phyloP scores from a whole-genome alignment of 2,888 invertebrate species.

The Drosophila affinis region DNA sequence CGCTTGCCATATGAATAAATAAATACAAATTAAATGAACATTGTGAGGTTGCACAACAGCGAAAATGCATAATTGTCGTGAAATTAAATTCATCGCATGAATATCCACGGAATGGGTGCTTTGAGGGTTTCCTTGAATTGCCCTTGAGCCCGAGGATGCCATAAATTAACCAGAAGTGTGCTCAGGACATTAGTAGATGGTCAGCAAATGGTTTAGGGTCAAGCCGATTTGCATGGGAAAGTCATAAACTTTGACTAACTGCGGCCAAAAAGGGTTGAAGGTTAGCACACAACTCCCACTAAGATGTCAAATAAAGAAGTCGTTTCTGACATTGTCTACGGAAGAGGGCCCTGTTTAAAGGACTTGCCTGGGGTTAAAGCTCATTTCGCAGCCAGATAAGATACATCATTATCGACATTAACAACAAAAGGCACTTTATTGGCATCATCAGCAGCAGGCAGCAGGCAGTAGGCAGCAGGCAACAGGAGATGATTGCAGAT shows the following conservation, averaged over 20 bases:
- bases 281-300: slow-evolving; percentile 38
- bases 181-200: slow-evolving; percentile 59
- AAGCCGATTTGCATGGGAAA: slow-evolving; percentile 58
- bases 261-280: slow-evolving; percentile 28
- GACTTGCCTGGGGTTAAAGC: slow-evolving; percentile 5
- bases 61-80: slow-evolving; percentile 53
- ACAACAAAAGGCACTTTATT: slow-evolving; percentile 75
- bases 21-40: slow-evolving; percentile 67
- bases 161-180: slow-evolving; percentile 51
- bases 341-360: slow-evolving; percentile 8
- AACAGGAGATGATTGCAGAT: slow-evolving; percentile 34
- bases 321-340: not conserved
- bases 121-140: slow-evolving; percentile 6
- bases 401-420: slow-evolving; percentile 73
- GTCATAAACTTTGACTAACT: slow-evolving; percentile 57
- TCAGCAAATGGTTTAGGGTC: slow-evolving; percentile 30
- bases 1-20: slow-evolving; percentile 62
- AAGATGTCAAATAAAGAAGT: slow-evolving; percentile 57
- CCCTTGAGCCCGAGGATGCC: slow-evolving; percentile 5
- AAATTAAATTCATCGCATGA: slow-evolving; percentile 17
- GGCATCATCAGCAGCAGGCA: slow-evolving; percentile 61
- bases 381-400: slow-evolving; percentile 30
- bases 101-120: slow-evolving; percentile 9
- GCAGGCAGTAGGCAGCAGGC: slow-evolving; percentile 12
- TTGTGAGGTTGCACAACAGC: slow-evolving; percentile 48